phyloP scores from a whole-genome alignment of 2,888 invertebrate genomes.

The Dermolepida albohirtum region DNA sequence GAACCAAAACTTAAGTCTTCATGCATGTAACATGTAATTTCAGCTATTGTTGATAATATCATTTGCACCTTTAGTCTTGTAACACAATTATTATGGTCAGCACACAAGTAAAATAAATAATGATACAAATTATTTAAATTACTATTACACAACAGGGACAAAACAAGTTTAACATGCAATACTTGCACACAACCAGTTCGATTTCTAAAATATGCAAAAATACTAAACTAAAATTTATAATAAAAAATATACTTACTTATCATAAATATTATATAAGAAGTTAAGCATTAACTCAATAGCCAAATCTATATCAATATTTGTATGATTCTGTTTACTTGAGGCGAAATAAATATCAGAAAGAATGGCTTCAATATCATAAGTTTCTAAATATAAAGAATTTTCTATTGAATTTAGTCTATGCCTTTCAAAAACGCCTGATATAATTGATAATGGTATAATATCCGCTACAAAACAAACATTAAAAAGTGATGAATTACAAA shows the following conservation, averaged over 20 bases:
- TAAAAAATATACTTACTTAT: slow-evolving; percentile 69
- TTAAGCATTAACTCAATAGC: slow-evolving; percentile 75
- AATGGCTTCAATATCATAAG: slow-evolving; percentile 77
- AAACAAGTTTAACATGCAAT: slow-evolving; percentile 75
- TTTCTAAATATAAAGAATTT: slow-evolving; percentile 74
- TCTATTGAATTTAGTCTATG: slow-evolving; percentile 78
- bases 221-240: slow-evolving; percentile 19
- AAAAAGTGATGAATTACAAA: slow-evolving; percentile 2
- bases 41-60: slow-evolving; percentile 73
- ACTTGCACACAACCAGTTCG: slow-evolving; percentile 74
- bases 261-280: slow-evolving; percentile 76
- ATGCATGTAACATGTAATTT: slow-evolving; percentile 73
- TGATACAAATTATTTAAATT: slow-evolving; percentile 73
- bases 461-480: slow-evolving; percentile 55
- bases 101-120: slow-evolving; percentile 77
- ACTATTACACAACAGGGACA: slow-evolving; percentile 76
- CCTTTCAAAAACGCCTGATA: slow-evolving; percentile 78
- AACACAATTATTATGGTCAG: slow-evolving; percentile 82
- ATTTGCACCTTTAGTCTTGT: slow-evolving; percentile 73
- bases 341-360: slow-evolving; percentile 81
- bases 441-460: slow-evolving; percentile 65
- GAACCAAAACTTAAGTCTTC: slow-evolving; percentile 73
- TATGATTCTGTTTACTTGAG: slow-evolving; percentile 74
- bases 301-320: slow-evolving; percentile 72
- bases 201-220: slow-evolving; percentile 65